Evolutionary conservation across 2,113 vertebrate genomes (phyloP).

Genomic region (Tetraodon nigroviridis): DNA sequence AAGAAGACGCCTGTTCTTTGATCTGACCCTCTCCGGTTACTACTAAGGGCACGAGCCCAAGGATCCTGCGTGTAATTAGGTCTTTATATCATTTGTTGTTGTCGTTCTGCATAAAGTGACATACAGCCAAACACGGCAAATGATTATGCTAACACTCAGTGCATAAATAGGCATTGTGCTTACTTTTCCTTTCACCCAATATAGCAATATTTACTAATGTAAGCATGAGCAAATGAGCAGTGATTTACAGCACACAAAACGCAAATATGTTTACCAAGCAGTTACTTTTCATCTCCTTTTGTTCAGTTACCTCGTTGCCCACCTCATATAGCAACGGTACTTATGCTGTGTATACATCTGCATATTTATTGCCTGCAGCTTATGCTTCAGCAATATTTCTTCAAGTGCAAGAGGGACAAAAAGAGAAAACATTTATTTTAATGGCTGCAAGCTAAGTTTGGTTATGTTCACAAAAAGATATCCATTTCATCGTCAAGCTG

Average conservation of each 20-base stretch:
- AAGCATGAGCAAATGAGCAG: constrained; percentile 5
- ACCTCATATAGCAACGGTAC: constrained; percentile 16
- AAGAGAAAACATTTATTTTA: constrained; percentile 1
- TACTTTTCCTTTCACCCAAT: constrained; percentile 35
- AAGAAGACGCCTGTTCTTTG: constrained; percentile 19
- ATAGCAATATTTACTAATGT: constrained; percentile 44
- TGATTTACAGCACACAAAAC: constrained; percentile 16
- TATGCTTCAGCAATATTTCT: constrained; percentile 30
- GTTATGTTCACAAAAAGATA: constrained; percentile 1
- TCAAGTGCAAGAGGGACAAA: constrained; percentile 35
- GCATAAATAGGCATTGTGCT: constrained; percentile 46
- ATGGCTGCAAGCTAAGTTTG: constrained; percentile 4
- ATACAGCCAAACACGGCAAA: constrained; percentile 31
- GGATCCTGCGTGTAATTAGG: constrained; percentile 32
- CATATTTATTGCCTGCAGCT: constrained; percentile 51
- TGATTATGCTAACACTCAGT: constrained; percentile 39
- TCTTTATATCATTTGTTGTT: constrained; percentile 37
- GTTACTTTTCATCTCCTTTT: constrained; percentile 28
- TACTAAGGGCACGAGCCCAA: constrained; percentile 20
- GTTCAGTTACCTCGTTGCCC: constrained; percentile 13
- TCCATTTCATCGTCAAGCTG: constrained; percentile 13
- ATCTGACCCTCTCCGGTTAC: constrained; percentile 28
- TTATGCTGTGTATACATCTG: constrained; percentile 40
- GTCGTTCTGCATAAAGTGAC: constrained; percentile 23
- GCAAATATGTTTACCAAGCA: constrained; percentile 26